These are phyloP conservation scores for human DNA, from an alignment of 2,113 vertebrate genomes.

Conservation along the genomic window DNA sequence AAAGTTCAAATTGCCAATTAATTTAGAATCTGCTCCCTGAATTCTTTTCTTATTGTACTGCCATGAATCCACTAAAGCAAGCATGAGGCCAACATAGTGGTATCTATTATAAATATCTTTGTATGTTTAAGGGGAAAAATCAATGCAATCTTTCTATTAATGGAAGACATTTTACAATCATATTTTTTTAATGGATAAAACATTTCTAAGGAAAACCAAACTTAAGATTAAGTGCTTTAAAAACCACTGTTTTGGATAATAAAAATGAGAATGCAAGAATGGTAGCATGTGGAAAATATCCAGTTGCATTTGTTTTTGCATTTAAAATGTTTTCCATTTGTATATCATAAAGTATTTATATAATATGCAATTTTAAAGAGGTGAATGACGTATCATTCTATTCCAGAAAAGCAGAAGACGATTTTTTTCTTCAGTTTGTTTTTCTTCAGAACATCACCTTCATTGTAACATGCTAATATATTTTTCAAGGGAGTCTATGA, in stretches of 20 bases:
- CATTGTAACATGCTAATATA: too few relatives aligned
- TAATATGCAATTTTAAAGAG: background rate
- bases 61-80: conserved; percentile 53
- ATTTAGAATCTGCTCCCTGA: conserved; percentile 70
- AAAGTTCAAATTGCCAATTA: conserved; percentile 80
- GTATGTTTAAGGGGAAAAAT: background rate
- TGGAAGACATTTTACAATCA: background rate
- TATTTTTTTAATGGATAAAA: background rate
- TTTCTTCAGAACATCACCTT: background rate
- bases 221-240: background rate
- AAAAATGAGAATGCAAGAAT: background rate
- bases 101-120: conserved; percentile 29
- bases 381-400: background rate
- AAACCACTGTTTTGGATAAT: background rate
- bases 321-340: background rate
- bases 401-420: background rate
- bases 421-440: too few relatives aligned
- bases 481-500: background rate
- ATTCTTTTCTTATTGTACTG: conserved; percentile 66
- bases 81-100: background rate
- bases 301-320: background rate
- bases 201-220: background rate
- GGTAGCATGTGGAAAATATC: background rate
- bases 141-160: background rate
- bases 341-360: background rate